phyloP scores from a whole-genome alignment of 2,113 vertebrate species.

The Aegypius monachus region DNA sequence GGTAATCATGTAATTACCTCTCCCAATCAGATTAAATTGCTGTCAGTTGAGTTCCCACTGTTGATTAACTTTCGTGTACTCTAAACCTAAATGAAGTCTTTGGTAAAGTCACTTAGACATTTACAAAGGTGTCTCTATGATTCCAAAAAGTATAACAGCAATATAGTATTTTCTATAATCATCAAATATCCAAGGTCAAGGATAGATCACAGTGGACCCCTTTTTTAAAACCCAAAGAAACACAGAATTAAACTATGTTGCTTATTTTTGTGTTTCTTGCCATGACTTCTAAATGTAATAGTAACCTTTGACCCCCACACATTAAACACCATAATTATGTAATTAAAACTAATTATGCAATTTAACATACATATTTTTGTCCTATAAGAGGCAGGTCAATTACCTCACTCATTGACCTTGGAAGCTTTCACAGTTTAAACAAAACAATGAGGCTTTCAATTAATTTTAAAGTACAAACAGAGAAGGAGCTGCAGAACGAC shows the following conservation, averaged over 20 bases:
- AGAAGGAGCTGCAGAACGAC: conserved; percentile 56
- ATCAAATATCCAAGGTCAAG: conserved; percentile 78
- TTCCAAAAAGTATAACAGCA: conserved; percentile 58
- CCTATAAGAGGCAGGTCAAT: conserved; percentile 82
- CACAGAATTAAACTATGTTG: conserved; percentile 55
- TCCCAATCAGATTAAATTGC: conserved; percentile 84
- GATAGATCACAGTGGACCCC: conserved; percentile 68
- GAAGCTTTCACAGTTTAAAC: conserved; percentile 85
- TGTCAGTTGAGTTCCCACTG: conserved; percentile 74
- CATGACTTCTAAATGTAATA: conserved; percentile 80
- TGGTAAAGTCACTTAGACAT: conserved; percentile 73
- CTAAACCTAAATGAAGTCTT: conserved; percentile 81
- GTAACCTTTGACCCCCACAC: conserved; percentile 87
- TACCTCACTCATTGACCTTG: conserved; percentile 88
- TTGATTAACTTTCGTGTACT: conserved; percentile 73
- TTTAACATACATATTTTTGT: conserved; percentile 86
- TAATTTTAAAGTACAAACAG: conserved; percentile 80
- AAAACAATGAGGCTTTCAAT: conserved; percentile 87
- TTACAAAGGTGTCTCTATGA: conserved; percentile 83
- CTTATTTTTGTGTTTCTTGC: conserved; percentile 68
- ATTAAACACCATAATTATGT: conserved; percentile 92
- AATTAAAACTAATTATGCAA: conserved; percentile 98
- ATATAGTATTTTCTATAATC: conserved; percentile 73
- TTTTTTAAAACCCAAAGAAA: conserved; percentile 69
- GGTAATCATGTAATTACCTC: conserved; percentile 87